Conservation (phyloP, 2,888 invertebrate species). For the Myopa testacea region DNA sequence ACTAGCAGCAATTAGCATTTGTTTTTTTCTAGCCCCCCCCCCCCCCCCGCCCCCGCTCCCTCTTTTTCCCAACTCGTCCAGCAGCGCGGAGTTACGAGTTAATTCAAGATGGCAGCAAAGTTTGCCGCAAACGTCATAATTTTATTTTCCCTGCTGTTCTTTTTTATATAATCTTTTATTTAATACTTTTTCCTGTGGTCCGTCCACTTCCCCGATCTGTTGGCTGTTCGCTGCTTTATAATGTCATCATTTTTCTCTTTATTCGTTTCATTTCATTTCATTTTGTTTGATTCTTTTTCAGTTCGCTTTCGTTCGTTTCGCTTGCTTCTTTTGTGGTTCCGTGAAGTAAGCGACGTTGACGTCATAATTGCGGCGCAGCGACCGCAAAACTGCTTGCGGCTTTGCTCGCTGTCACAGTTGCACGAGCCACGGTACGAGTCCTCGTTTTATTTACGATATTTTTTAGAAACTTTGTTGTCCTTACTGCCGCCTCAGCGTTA, state of each 20-base stretch:
- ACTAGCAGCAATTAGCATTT: conserved; percentile 35
- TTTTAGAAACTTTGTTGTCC: not conserved
- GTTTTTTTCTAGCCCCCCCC: not conserved
- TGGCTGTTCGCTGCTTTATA: conserved; percentile 25
- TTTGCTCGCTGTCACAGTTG: conserved; percentile 29
- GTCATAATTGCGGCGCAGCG: conserved; percentile 17
- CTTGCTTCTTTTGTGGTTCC: not conserved
- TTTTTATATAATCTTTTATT: not conserved
- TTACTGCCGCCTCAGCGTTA: conserved; percentile 23
- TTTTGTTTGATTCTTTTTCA: conserved; percentile 12
- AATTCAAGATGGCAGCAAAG: conserved; percentile 29
- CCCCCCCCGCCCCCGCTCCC: no score
- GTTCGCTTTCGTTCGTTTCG: conserved; percentile 30
- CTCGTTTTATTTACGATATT: not conserved
- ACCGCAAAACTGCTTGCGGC: conserved; percentile 29
- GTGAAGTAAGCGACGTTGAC: not conserved
- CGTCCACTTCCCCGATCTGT: conserved; percentile 23
- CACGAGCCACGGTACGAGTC: conserved; percentile 21
- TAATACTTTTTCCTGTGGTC: conserved; percentile 4
- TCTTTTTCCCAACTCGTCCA: not conserved
- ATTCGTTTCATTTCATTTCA: not conserved
- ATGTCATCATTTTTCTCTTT: conserved; percentile 8
- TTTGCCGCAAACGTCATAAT: conserved; percentile 37
- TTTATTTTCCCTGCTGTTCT: conserved; percentile 5
- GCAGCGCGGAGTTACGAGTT: conserved; percentile 15